phyloP scores from a whole-genome alignment of 2,113 vertebrate genomes.

The Rana temporaria region DNA sequence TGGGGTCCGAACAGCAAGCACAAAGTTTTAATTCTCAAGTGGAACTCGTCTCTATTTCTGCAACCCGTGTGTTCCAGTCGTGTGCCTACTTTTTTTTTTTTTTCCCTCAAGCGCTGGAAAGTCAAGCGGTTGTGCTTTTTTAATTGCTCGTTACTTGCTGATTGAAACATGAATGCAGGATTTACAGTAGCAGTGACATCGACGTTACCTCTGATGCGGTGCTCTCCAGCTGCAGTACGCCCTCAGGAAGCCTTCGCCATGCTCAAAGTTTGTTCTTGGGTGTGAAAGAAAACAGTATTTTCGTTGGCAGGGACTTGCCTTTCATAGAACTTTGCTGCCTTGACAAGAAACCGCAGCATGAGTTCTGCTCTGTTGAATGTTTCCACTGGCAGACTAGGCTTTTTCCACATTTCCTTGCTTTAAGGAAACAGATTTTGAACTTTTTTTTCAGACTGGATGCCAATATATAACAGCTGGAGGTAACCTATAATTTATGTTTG shows the following conservation, averaged over 20 bases:
- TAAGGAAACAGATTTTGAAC: conserved; percentile 98
- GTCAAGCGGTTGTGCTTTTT: conserved; percentile 70
- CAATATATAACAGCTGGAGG: conserved; percentile 79
- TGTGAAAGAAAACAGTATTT: conserved; percentile 90
- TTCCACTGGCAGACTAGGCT: conserved; percentile 89
- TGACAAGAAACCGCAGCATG: conserved; percentile 89
- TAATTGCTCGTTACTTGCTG: conserved; percentile 81
- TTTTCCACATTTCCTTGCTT: conserved; percentile 94
- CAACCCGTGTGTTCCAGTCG: neutral
- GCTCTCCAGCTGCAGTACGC: conserved; percentile 89
- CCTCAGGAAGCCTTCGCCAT: conserved; percentile 90
- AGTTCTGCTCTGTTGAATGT: conserved; percentile 80
- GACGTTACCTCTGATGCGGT: conserved; percentile 88
- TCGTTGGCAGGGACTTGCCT: conserved; percentile 89
- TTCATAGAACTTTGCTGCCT: conserved; percentile 92
- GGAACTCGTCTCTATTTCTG: neutral
- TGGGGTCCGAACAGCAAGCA: no score
- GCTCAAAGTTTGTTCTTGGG: conserved; percentile 86
- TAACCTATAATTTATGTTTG: conserved; percentile 75
- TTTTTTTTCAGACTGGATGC: conserved; percentile 80
- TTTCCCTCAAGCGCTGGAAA: conserved; percentile 63
- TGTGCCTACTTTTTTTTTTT: neutral
- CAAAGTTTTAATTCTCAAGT: no score
- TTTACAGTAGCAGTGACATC: conserved; percentile 93
- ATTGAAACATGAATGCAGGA: conserved; percentile 76